Base-by-base conservation (phyloP, 2,888 invertebrate species). In the Molorchus minor region DNA sequence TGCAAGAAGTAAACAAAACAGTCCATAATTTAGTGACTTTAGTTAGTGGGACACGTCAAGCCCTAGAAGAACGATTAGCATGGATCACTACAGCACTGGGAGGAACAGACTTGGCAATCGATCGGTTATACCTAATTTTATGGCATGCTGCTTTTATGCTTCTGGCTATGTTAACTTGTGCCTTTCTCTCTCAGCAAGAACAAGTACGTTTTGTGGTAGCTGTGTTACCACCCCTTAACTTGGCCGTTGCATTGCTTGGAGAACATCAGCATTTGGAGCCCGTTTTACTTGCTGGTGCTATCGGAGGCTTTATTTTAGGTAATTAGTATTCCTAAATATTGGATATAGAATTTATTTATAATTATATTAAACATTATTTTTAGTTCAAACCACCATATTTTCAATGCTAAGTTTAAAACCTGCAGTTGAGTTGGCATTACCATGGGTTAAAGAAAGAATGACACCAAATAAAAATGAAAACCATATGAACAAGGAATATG, bases 1-100 rank as follows among this genome's bases (percentile, higher is more conserved):
- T 85, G 5, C 74, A 77, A 16, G 82, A 84, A 71, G 84, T 86
- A 33, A 86, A 86, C 64, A 73, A 78, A 53, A 85, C 85, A 0
- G 82, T 86, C 47, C 78, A 82, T 61, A 75, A 73, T 52, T 61
- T 82, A 17, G 76, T 79, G 1, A 62, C 63, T 20, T 57, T 81
- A 10, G 75, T 81, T 4, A 74, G 73, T 16, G 74, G 74, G 2
- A 80, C 80, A 2, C 71, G 75, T 52, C 71, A 73, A 36, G 75
- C 75, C 19, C 65, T 81, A 38, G 81, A 81, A 58, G 77, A 79
- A 49, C 72, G 75, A 20, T 47, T 81, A 3, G 52, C 70, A 5
- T 81, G 81, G 81, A 68, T 79, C 19, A 73, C 74, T 21, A 61
- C 70, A 21, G 73, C 76, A n/a, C 60, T 80, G 35, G 81, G 81